A percentile compares a stretch with the other conserved stretches of the same genome.
phyloP scores from a whole-genome alignment of 2,888 invertebrate species.

The Lymantria monacha region DNA sequence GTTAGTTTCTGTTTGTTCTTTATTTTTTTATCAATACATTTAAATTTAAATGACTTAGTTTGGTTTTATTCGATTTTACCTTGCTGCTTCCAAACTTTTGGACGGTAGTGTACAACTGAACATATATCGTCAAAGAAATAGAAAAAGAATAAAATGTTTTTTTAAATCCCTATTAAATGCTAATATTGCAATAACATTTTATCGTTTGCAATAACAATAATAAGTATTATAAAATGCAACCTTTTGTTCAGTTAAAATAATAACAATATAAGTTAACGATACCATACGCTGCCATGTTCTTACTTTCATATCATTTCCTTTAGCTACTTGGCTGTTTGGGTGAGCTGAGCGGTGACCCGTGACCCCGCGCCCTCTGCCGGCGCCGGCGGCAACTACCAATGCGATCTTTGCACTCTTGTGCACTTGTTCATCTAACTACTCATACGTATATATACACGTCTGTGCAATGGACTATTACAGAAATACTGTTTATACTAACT shows the following conservation, averaged over 20 bases:
- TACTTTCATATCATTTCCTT: slow-evolving; percentile 26
- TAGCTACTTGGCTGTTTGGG: slow-evolving; percentile 39
- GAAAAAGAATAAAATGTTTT: too few species aligned
- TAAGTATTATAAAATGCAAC: not conserved
- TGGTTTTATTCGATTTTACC: too few species aligned
- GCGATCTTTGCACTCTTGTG: slow-evolving; percentile 50
- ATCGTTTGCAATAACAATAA: too few species aligned
- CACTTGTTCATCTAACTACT: slow-evolving; percentile 3
- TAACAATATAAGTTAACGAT: not conserved
- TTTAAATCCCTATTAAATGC: too few species aligned
- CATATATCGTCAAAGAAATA: too few species aligned
- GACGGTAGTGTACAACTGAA: too few species aligned
- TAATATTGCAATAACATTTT: too few species aligned
- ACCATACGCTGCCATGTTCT: slow-evolving; percentile 3
- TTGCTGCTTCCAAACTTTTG: too few species aligned
- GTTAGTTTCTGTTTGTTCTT: too few species aligned
- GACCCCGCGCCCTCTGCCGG: slow-evolving; percentile 33
- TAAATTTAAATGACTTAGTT: too few species aligned
- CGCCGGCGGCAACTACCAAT: slow-evolving; percentile 35
- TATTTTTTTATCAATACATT: too few species aligned
- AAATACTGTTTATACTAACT: not conserved
- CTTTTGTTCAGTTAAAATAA: too few species aligned
- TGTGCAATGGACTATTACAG: not conserved
- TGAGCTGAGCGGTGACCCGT: slow-evolving; percentile 58
- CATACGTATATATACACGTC: not conserved